phyloP scores from a whole-genome alignment of 2,113 vertebrate species.

The Puma concolor region DNA sequence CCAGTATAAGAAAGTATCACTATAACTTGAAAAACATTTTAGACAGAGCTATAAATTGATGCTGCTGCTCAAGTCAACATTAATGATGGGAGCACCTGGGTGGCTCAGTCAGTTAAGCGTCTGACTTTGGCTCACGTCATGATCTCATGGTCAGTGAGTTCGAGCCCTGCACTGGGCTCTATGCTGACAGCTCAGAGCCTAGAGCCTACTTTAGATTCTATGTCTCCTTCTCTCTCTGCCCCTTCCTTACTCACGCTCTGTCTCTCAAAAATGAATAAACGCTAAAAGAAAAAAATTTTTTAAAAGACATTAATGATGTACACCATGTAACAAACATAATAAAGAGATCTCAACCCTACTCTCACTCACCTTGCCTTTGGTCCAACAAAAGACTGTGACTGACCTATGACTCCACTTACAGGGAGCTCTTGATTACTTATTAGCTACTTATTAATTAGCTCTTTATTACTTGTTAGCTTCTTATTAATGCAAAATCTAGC shows the following conservation, averaged over 20 bases:
- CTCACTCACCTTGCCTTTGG: background rate
- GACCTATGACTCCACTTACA: background rate
- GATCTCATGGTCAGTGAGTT: no score
- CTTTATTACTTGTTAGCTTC: background rate
- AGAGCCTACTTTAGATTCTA: no score
- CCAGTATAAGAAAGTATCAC: background rate
- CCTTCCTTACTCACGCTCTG: no score
- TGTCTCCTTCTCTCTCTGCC: no score
- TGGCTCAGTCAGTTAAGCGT: no score
- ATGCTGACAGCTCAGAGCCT: no score
- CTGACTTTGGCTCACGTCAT: no score
- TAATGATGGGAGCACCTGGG: no score
- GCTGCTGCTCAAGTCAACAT: background rate
- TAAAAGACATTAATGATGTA: background rate
- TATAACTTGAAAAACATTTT: background rate
- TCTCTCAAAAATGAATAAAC: no score
- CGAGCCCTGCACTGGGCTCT: no score
- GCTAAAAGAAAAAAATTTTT: no score
- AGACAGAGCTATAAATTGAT: background rate
- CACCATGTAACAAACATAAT: background rate
- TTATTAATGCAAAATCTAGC: slow-evolving; percentile 27
- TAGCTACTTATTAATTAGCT: background rate
- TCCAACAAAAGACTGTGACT: background rate
- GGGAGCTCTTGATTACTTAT: background rate
- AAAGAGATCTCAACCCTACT: background rate